Base-by-base conservation (phyloP, 2,888 invertebrate genomes). In the Ophion obscuratus region DNA sequence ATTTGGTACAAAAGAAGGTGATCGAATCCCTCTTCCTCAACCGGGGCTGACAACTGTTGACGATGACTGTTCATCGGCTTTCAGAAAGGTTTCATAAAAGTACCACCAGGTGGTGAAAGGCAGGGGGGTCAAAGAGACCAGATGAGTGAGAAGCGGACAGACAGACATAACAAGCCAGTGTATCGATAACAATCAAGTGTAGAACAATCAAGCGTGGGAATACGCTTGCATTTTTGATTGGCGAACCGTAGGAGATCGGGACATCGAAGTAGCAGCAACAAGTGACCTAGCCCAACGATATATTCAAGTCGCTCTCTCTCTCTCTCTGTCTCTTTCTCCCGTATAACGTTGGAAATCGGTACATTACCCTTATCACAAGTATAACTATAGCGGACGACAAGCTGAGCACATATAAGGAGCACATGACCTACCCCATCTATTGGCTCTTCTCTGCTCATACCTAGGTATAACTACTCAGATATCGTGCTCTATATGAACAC, bases 171-270 rank as follows among this genome's bases (percentile, higher is more conserved):
- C 71, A 47, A 80, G 80, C 80, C 36, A 57, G 61, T 27, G 74
- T 71, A 85, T 88, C 87, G 88, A 88, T 88, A 87, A 86, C 86
- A 88, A 88, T 88, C 87, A 86, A 79, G 85, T 86, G 83, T 74
- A 73, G 31, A 81, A 84, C 85, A 84, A 87, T 88, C 87, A 87
- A 87, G 79, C 87, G 88, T 88, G 88, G 86, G 88, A 88, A 88
- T 87, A 83, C 85, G 86, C 86, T 82, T 88, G 88, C 82, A 88
- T 87, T 88, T 87, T 89, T 88, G 88, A 89, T 88, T 87, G 87
- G 83, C 79, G 59, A 76, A 71, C 71, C 80, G 64, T 83, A 83
- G 78, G 77, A 84, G 76, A 61, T 70, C 57, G 62, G 40, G 40
- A 44, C 64, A 80, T 71, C 81, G 66, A n/a, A 74, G 70, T 59